Evolutionary conservation across 2,888 invertebrate species (phyloP).

Genomic region (Latrodectus elegans): DNA sequence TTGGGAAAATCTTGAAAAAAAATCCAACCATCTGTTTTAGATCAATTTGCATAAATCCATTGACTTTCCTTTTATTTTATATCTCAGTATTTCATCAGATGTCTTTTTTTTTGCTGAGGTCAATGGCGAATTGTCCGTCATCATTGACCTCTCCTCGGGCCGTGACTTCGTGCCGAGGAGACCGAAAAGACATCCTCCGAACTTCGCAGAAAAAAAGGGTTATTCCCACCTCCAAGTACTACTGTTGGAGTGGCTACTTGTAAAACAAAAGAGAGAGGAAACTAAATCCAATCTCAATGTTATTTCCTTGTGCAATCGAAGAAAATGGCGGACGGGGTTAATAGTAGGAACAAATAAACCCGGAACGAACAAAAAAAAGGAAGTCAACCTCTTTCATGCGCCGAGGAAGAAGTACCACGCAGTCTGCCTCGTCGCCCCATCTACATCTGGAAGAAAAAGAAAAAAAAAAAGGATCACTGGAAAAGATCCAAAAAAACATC

Average conservation of each 20-base stretch:
- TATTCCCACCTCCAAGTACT: neutral
- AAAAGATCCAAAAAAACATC: conserved; percentile 43
- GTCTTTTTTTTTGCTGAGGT: neutral
- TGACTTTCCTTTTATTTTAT: no score
- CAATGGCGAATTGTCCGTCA: neutral
- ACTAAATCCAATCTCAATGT: conserved; percentile 37
- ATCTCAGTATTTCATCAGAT: no score
- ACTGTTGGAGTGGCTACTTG: neutral
- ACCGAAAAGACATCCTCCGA: neutral
- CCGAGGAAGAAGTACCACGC: conserved; percentile 31
- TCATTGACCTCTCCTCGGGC: conserved; percentile 2
- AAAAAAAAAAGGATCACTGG: conserved; percentile 30
- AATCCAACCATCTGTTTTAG: no score
- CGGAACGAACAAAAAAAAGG: neutral
- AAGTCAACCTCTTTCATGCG: neutral
- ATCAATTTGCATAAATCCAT: no score
- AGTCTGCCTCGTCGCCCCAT: conserved; percentile 30
- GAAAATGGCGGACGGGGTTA: neutral
- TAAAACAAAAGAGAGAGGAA: conserved; percentile 1
- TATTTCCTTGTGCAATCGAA: conserved; percentile 16
- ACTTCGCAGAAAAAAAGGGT: neutral
- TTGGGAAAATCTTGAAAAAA: no score
- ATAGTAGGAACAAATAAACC: conserved; percentile 14
- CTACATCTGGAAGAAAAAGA: neutral
- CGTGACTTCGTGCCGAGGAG: no score